A percentile compares a stretch with the other conserved stretches of the same genome.
Conservation (phyloP, 2,797 vertebrate species). For the Onychomys arenicola region DNA sequence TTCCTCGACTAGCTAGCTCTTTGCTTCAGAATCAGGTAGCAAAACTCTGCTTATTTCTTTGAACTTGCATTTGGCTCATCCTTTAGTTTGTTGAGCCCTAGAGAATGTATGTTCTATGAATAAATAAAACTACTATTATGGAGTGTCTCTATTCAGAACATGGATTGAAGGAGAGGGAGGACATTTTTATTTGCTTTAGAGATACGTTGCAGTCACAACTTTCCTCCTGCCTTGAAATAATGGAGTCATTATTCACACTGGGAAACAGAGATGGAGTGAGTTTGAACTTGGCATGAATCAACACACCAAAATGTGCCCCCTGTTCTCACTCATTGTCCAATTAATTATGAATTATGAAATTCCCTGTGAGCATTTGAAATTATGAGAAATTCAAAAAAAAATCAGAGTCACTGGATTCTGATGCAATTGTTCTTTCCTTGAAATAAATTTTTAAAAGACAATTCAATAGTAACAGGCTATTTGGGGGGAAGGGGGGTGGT, state of each 20-base stretch:
- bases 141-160: constrained; percentile 39
- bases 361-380: constrained; percentile 34
- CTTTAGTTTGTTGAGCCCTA: constrained; percentile 43
- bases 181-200: constrained; percentile 75
- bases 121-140: constrained; percentile 70
- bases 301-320: constrained; percentile 74
- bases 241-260: constrained; percentile 78
- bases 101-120: constrained; percentile 62
- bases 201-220: constrained; percentile 67
- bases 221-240: constrained; percentile 71
- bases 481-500: neutral
- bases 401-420: constrained; percentile 51
- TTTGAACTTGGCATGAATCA: constrained; percentile 78
- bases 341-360: constrained; percentile 83
- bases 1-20: neutral
- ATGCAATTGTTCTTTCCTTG: constrained; percentile 56
- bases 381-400: constrained; percentile 27
- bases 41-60: constrained; percentile 17
- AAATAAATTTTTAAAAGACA: constrained; percentile 57
- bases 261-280: constrained; percentile 74
- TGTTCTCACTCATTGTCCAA: constrained; percentile 76
- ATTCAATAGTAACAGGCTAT: constrained; percentile 45
- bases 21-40: constrained; percentile 54
- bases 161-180: constrained; percentile 57
- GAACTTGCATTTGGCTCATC: constrained; percentile 63